Conservation (phyloP, 2,797 vertebrate species). For the Enteromius viviparus region DNA sequence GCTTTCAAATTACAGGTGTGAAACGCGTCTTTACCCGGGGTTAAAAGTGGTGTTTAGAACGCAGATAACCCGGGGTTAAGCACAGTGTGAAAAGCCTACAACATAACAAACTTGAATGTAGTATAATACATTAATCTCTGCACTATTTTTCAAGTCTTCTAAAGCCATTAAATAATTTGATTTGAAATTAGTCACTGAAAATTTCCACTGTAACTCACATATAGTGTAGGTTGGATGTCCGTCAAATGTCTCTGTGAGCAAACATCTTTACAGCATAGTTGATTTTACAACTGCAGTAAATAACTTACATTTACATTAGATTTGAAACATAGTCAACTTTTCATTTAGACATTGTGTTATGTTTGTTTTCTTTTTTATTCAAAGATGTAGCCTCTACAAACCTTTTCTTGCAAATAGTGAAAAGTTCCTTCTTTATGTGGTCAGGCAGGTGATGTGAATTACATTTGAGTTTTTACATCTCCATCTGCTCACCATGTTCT, state of each 20-base stretch:
- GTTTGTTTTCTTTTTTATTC: neutral
- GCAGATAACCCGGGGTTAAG: too few species aligned
- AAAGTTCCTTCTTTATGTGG: neutral
- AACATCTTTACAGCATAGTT: neutral
- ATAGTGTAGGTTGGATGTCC: neutral
- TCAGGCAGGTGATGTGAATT: neutral
- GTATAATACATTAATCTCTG: neutral
- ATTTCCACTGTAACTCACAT: neutral
- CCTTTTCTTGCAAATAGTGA: neutral
- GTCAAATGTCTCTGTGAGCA: neutral
- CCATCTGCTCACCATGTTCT: slow-evolving; percentile 12
- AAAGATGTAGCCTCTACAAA: neutral
- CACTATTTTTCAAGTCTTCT: neutral
- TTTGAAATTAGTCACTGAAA: neutral
- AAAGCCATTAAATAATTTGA: neutral
- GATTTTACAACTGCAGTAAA: neutral
- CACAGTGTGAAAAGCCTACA: too few species aligned
- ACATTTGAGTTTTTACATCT: neutral
- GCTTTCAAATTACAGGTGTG: too few species aligned
- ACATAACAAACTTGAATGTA: neutral
- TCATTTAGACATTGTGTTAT: neutral
- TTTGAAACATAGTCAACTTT: neutral
- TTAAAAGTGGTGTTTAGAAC: too few species aligned
- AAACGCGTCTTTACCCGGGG: too few species aligned
- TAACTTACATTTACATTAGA: neutral